Percentiles rank a stretch among this genome's conserved stretches.
phyloP scores from a whole-genome alignment of 2,797 vertebrate genomes.

The Galago senegalensis region DNA sequence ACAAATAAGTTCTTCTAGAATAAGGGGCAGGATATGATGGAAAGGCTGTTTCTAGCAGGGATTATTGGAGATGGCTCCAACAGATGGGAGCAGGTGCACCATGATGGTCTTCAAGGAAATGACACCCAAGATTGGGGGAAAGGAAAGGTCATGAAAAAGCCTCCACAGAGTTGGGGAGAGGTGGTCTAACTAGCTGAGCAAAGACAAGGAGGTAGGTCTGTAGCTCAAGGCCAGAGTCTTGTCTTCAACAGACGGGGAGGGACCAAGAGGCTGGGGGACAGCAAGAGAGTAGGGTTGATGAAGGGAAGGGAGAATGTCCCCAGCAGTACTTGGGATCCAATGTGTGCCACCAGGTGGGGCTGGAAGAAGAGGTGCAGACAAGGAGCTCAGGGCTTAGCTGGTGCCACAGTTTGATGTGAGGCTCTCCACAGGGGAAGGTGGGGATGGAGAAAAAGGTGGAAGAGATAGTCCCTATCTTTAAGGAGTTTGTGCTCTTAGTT shows the following conservation, averaged over 20 bases:
- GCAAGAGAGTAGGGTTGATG: rapidly evolving
- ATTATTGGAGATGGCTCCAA: background rate
- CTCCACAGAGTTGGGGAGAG: background rate
- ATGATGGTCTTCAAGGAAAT: background rate
- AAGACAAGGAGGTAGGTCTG: background rate
- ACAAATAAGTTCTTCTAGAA: background rate
- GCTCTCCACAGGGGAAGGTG: rapidly evolving
- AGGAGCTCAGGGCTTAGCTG: background rate
- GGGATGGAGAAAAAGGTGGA: background rate
- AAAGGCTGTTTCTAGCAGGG: background rate
- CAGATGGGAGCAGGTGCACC: background rate
- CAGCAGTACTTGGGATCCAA: rapidly evolving
- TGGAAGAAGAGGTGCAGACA: rapidly evolving
- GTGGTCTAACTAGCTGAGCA: no score
- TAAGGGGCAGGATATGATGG: background rate
- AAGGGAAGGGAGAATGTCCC: background rate
- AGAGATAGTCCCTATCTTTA: rapidly evolving
- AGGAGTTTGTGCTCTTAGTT: background rate
- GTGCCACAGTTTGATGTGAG: no score
- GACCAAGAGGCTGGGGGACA: background rate
- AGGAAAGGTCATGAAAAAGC: no score
- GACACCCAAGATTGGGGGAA: background rate
- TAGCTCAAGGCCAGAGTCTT: background rate
- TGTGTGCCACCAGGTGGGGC: background rate
- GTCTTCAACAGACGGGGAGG: background rate